Percentiles rank a stretch among this genome's conserved stretches.
phyloP scores from a whole-genome alignment of 2,888 invertebrate genomes.

The Pseudanteris insignis region DNA sequence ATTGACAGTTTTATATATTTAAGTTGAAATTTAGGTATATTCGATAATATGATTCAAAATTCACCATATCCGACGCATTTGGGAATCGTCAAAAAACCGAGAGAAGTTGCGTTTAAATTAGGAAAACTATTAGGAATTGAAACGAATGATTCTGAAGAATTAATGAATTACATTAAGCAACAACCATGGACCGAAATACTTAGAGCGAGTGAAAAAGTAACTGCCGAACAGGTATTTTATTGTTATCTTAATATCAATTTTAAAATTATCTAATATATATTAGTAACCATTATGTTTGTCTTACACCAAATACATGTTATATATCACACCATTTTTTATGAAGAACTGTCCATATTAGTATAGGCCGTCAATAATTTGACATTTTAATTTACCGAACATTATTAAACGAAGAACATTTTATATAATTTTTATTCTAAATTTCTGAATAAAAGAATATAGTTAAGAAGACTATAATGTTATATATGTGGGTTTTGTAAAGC shows the following conservation, averaged over 20 bases:
- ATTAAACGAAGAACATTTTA: too few relatives aligned
- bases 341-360: too few relatives aligned
- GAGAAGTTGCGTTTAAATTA: conserved; percentile 54
- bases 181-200: conserved; percentile 49
- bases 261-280: neutral
- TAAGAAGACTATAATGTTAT: too few relatives aligned
- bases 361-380: neutral
- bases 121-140: conserved; percentile 55
- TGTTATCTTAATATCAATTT: neutral
- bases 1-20: too few relatives aligned
- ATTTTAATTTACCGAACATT: neutral
- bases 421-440: too few relatives aligned
- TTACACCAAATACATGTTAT: too few relatives aligned
- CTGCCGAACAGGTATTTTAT: conserved; percentile 41
- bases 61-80: conserved; percentile 6
- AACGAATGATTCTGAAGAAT: conserved; percentile 51
- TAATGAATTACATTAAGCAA: conserved; percentile 45
- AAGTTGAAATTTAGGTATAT: conserved; percentile 19
- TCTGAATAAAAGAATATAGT: too few relatives aligned
- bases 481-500: too few relatives aligned
- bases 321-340: too few relatives aligned
- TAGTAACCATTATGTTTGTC: too few relatives aligned
- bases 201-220: conserved; percentile 44
- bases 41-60: conserved; percentile 7
- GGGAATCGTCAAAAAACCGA: conserved; percentile 31